Evolutionary conservation across 2,888 invertebrate species (phyloP).

Genomic region (Cataglyphis albicans): DNA sequence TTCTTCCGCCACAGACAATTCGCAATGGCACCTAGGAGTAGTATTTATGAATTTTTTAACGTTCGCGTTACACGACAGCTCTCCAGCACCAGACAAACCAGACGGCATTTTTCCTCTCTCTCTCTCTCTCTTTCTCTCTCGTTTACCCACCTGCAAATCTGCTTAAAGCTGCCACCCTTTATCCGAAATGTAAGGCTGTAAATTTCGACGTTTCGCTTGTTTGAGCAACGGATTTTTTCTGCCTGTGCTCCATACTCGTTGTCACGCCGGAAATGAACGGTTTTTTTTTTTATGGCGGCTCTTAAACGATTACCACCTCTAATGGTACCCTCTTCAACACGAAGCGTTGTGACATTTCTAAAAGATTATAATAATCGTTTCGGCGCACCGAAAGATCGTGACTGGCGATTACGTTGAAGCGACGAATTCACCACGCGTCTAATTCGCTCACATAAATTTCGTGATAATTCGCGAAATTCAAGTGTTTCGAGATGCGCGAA

Average conservation of each 20-base stretch:
- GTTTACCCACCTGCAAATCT: constrained; percentile 65
- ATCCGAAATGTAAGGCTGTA: constrained; percentile 82
- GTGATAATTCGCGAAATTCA: neutral
- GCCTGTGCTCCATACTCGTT: constrained; percentile 78
- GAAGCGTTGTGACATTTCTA: constrained; percentile 6
- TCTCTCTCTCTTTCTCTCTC: neutral
- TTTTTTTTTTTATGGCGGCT: constrained; percentile 67
- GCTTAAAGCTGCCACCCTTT: constrained; percentile 70
- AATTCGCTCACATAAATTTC: neutral
- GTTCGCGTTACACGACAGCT: constrained; percentile 46
- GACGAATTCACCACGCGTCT: neutral
- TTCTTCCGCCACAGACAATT: constrained; percentile 47
- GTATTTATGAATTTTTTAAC: constrained; percentile 65
- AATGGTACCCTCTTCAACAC: constrained; percentile 9
- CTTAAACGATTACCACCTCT: constrained; percentile 63
- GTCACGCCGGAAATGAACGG: constrained; percentile 65
- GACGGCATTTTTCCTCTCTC: constrained; percentile 48
- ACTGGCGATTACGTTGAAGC: neutral
- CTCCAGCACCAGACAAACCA: constrained; percentile 50
- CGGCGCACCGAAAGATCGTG: neutral
- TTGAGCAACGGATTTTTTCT: constrained; percentile 84
- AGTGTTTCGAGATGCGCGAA: constrained; percentile 40
- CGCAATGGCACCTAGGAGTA: constrained; percentile 54
- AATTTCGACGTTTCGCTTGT: constrained; percentile 81
- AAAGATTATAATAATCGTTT: constrained; percentile 31